Conservation (phyloP, 2,888 invertebrate species). For the Crocallis elinguaria region DNA sequence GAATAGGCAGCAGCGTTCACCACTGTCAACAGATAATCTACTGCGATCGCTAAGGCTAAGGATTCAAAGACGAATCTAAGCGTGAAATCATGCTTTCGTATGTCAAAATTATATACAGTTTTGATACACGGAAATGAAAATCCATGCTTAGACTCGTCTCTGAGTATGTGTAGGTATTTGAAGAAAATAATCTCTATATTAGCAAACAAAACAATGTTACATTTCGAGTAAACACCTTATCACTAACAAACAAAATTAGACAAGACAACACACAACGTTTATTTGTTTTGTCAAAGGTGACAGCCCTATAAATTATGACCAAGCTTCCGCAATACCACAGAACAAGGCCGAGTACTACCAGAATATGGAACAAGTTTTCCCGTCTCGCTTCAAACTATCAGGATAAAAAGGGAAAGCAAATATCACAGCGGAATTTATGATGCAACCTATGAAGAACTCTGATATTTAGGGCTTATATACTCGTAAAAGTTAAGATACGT, state of each 20-base stretch:
- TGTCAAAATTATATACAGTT: too few relatives aligned
- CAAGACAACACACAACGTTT: neutral
- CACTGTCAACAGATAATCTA: too few relatives aligned
- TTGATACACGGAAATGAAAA: too few relatives aligned
- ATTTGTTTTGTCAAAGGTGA: neutral
- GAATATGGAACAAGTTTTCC: slow-evolving; percentile 17
- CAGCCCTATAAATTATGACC: slow-evolving; percentile 25
- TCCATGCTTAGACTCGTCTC: too few relatives aligned
- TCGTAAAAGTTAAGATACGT: neutral
- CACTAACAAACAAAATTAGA: neutral
- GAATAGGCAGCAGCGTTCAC: too few relatives aligned
- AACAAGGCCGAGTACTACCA: neutral
- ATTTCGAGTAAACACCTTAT: too few relatives aligned
- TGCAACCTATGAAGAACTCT: neutral
- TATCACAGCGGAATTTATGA: slow-evolving; percentile 4
- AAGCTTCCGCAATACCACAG: slow-evolving; percentile 31
- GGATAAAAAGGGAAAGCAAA: neutral
- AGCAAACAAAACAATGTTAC: too few relatives aligned
- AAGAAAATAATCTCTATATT: too few relatives aligned
- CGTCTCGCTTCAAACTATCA: slow-evolving; percentile 5
- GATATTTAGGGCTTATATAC: neutral
- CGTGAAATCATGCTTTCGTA: too few relatives aligned
- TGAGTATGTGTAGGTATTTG: too few relatives aligned
- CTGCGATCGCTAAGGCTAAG: too few relatives aligned
- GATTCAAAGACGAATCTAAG: too few relatives aligned